Evolutionary conservation across 2,113 vertebrate species (phyloP), one percentile per base, ranked within the genome.

Genomic region (Balaenoptera acutorostrata): DNA sequence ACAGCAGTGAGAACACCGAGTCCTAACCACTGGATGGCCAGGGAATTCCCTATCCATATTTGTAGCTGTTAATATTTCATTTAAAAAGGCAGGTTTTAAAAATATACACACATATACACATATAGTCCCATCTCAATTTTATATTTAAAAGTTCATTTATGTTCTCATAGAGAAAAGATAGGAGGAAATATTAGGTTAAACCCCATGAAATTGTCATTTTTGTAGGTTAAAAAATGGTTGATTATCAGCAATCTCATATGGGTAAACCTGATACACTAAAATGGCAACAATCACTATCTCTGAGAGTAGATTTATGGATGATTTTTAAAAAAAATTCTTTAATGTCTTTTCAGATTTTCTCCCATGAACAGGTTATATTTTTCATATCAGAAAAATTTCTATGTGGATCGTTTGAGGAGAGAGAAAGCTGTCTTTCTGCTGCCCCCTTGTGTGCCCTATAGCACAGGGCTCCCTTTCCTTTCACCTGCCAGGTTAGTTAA

Each of bases 361-460:
- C 49, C 61, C 57, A 29, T 2, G 39, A 41, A 59, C 23, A 17
- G 11, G 8, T 49, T 57, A 0, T 14, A 11, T 72, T 80, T 80
- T 85, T 90, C 25, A 8, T 64, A 63, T 57, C 46, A 46, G 33
- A 84, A 75, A 59, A 41, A 36, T 17, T 9, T 41, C 85, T 20
- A 0, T 0, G 52, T 10, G 5, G 3, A 25, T 44, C 14, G 61
- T 7, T 7, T 52, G 74, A 31, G 61, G 36, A 52, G 27, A 29
- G 25, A 41, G 39, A 29, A 69, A 44, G 36, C 0, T 33, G 89
- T 68, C 95, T 97, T 80, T 78, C 23, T 98, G 97, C 97, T 97
- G 98, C 98, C 97, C 95, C 72, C 98, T 97, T 39, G 95, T 46
- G 98, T 87, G 61, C 71, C 9, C 1, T 4, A 2, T 0, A 1